Base-by-base conservation (phyloP, 2,797 vertebrate genomes). In the Falco novaeseelandiae region DNA sequence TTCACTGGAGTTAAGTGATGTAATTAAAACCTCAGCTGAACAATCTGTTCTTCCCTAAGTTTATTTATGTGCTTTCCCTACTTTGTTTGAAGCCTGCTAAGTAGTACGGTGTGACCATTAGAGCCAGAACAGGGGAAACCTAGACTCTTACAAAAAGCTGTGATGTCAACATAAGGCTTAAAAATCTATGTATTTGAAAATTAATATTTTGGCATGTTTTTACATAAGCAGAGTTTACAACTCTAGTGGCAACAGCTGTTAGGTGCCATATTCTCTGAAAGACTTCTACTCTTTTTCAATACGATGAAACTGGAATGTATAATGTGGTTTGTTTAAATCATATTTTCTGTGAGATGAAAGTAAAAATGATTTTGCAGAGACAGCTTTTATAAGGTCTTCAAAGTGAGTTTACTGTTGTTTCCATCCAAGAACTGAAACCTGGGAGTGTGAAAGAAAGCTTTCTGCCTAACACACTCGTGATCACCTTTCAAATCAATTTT, bases 261-360 rank as follows among this genome's bases (percentile, higher is more conserved):
- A 69, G 72, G 65, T 87, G 69, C 82, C 16, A 67, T 66, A 95
- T 92, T 96, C 51, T 76, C 89, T 74, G 25, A 72, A 79, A 81
- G 49, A 46, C 20, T 65, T 87, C 51, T 73, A 88, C 26, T 72
- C 38, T 63, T 84, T 81, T 71, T 83, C 79, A 93, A 1, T 92
- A 52, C 48, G 67, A 81, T 57, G 71, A 70, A 91, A 73, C 51
- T 42, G 26, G 21, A 72, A 76, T 52, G 76, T 89, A 86, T 69
- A 92, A 87, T n/a, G 77, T 92, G 86, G 83, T 95, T 90, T 91
- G 62, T 96, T 90, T 92, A 87, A 89, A 95, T 89, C 58, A 10
- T 58, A 62, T 72, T 87, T 57, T 91, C 55, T 90, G 32, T 55
- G 77, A 96, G 79, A 90, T 94, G 73, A 96, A 97, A 96, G 84